These are phyloP conservation scores for Dendroctonus ponderosae DNA, from an alignment of 1,140 invertebrate species.

Conservation along the genomic window DNA sequence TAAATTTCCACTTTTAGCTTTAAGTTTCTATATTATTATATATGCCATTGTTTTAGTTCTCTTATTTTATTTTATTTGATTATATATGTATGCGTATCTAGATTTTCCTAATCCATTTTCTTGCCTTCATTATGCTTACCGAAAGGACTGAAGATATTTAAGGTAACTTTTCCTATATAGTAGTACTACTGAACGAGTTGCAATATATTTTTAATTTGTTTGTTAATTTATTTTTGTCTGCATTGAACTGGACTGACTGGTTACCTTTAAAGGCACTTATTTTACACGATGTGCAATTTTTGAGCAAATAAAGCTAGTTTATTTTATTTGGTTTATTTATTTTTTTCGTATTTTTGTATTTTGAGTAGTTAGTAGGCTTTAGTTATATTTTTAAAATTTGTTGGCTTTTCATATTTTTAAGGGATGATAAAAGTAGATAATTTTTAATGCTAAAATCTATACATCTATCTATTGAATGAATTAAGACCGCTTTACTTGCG, in stretches of 20 bases:
- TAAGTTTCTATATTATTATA: too few species aligned
- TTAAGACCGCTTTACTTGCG: too few species aligned
- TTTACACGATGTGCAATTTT: background rate
- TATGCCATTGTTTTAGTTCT: too few species aligned
- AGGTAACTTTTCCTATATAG: constrained; percentile 26
- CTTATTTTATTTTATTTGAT: background rate
- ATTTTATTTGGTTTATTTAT: too few species aligned
- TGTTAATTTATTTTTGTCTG: constrained; percentile 40
- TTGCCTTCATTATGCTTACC: constrained; percentile 34
- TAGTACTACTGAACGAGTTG: constrained; percentile 33
- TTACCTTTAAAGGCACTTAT: constrained; percentile 38
- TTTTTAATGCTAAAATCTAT: too few species aligned
- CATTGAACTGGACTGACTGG: constrained; percentile 33
- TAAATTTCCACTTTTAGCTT: too few species aligned
- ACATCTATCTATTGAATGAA: too few species aligned
- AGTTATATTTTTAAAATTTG: too few species aligned
- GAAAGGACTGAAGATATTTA: constrained; percentile 38
- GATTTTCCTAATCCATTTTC: constrained; percentile 30
- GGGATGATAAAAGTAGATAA: too few species aligned
- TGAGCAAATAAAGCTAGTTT: background rate
- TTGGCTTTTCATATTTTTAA: too few species aligned
- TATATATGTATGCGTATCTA: constrained; percentile 13
- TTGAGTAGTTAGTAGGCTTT: too few species aligned
- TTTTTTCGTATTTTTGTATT: too few species aligned
- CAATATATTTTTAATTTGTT: constrained; percentile 34